These are phyloP conservation scores for Trissolcus brochymenae DNA, from an alignment of 2,888 invertebrate genomes.

Conservation along the genomic window DNA sequence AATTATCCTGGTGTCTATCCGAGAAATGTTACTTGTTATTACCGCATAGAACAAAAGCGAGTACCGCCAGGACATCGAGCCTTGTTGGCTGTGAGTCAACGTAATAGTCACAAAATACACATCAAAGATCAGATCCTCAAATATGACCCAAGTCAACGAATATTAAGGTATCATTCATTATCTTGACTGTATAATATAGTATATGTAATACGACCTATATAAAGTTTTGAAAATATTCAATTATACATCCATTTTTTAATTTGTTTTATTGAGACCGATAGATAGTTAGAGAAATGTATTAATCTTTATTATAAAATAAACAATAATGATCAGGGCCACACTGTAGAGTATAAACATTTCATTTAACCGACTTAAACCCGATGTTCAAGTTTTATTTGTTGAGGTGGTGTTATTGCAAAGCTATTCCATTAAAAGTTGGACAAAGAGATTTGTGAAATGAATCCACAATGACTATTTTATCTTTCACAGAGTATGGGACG, in stretches of 20 bases:
- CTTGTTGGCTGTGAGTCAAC: conserved; percentile 85
- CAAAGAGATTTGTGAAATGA: conserved; percentile 50
- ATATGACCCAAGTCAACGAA: conserved; percentile 85
- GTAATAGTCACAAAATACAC: conserved; percentile 87
- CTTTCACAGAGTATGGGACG: conserved; percentile 84
- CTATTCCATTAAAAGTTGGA: conserved; percentile 45
- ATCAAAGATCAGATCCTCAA: conserved; percentile 87
- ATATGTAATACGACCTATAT: conserved; percentile 17
- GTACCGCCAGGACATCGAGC: conserved; percentile 85
- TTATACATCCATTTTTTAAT: neutral
- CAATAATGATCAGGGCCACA: too few relatives aligned
- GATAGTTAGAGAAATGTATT: too few relatives aligned
- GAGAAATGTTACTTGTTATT: conserved; percentile 89
- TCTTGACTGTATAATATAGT: neutral
- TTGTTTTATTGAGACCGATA: too few relatives aligned
- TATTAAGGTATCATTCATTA: conserved; percentile 79
- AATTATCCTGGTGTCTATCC: conserved; percentile 95
- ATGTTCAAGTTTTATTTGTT: conserved; percentile 19
- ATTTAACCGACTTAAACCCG: too few relatives aligned
- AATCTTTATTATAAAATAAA: too few relatives aligned
- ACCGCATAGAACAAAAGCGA: conserved; percentile 81
- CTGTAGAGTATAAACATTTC: too few relatives aligned
- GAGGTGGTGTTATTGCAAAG: conserved; percentile 31
- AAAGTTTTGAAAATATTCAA: neutral
- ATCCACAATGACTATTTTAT: conserved; percentile 55